Conservation (phyloP, 2,888 invertebrate species). For the Drosophila sordidula region DNA sequence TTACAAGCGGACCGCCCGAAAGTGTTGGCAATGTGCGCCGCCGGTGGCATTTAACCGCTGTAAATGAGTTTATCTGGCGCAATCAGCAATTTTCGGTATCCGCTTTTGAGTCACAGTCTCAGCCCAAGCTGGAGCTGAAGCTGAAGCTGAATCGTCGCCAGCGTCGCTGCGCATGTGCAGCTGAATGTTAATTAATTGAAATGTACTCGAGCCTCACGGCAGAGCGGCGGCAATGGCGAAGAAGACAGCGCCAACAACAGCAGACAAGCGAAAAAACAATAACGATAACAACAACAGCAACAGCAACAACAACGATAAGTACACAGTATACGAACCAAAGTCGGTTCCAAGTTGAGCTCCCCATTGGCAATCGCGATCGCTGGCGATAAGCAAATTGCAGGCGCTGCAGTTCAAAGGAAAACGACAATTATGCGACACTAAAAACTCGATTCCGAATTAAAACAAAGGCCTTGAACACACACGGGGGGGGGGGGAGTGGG, state of each 20-base stretch:
- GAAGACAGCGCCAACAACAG: slow-evolving; percentile 50
- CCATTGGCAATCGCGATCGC: slow-evolving; percentile 75
- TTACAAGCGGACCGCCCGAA: slow-evolving; percentile 57
- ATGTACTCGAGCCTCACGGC: slow-evolving; percentile 74
- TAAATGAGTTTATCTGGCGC: slow-evolving; percentile 83
- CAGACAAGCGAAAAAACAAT: slow-evolving; percentile 20
- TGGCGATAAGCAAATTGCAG: slow-evolving; percentile 83
- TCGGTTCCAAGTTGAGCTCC: slow-evolving; percentile 52
- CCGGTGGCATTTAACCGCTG: slow-evolving; percentile 83
- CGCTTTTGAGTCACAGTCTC: slow-evolving; percentile 68
- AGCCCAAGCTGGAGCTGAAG: slow-evolving; percentile 10
- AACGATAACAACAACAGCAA: slow-evolving; percentile 19
- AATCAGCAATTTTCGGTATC: slow-evolving; percentile 83
- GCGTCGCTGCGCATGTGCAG: slow-evolving; percentile 77
- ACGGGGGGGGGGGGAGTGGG: neutral
- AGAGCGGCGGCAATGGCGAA: slow-evolving; percentile 43
- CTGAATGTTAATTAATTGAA: slow-evolving; percentile 81
- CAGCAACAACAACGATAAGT: slow-evolving; percentile 36
- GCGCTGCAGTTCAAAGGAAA: slow-evolving; percentile 83
- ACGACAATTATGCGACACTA: slow-evolving; percentile 76
- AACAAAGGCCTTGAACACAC: slow-evolving; percentile 53
- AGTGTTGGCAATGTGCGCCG: slow-evolving; percentile 77
- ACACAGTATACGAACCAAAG: slow-evolving; percentile 17
- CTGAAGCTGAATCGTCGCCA: slow-evolving; percentile 37
- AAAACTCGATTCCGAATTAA: slow-evolving; percentile 49